Evolutionary conservation across 2,113 vertebrate genomes (phyloP).

Genomic region (Megaceryle maxima): DNA sequence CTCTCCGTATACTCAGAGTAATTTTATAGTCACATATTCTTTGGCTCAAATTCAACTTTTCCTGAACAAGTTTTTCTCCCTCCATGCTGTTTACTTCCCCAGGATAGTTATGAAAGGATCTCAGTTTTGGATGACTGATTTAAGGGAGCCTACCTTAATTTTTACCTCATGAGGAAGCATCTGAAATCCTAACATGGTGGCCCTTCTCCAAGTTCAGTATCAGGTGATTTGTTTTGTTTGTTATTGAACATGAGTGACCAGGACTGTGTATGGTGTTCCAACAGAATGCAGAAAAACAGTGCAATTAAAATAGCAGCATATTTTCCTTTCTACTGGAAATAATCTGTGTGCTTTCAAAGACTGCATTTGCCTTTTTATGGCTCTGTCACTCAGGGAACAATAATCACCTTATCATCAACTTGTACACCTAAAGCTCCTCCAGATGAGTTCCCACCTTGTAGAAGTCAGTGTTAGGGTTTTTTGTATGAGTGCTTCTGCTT

Average conservation of each 20-base stretch:
- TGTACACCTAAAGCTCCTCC: background rate
- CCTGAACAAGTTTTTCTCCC: background rate
- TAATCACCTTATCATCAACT: background rate
- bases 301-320: background rate
- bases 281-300: background rate
- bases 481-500: background rate
- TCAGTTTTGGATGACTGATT: background rate
- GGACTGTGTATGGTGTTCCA: background rate
- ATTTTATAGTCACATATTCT: background rate
- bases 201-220: background rate
- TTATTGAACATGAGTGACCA: background rate
- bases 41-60: background rate
- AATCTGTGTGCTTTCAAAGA: background rate
- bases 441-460: background rate
- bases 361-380: background rate
- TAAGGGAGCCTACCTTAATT: background rate
- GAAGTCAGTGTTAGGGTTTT: background rate
- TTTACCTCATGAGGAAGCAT: background rate
- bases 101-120: background rate
- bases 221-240: accelerated
- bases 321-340: background rate
- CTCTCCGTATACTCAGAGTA: background rate
- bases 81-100: background rate
- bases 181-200: background rate
- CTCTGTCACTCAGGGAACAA: background rate